Evolutionary conservation across 2,888 invertebrate species (phyloP), one percentile per base, ranked within the genome.

Genomic region (Quadroppia sp.): DNA sequence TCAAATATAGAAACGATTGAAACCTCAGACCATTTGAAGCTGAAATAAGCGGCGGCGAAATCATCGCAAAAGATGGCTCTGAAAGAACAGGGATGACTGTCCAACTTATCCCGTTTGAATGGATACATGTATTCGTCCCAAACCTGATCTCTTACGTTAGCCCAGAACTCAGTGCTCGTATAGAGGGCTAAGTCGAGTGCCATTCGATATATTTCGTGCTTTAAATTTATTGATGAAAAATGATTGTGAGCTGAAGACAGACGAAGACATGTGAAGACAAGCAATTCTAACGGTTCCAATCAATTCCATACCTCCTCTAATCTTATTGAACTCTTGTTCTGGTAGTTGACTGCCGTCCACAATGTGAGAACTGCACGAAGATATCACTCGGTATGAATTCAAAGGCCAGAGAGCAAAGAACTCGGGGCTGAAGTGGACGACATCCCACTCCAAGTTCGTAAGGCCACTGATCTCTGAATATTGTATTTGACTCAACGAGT

Each of bases 371-470:
- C 90, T 90, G 71, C 95, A 86, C 64, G 81, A 82, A 69, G 85
- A 82, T 42, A 88, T 81, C 1, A 85, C 82, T 0, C 85, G 9
- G 50, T 74, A 74, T 2, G 61, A 71, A 36, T 71, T 74, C 23
- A 74, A 48, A 48, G 71, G 71, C 88, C 92, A 93, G 80, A 90
- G 89, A 0, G 87, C 85, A 87, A 97, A 87, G 73, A 97, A 90
- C 79, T 91, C 86, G 0, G 91, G 89, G 76, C 90, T 89, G 0
- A 94, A 87, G 80, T 90, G 89, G 0, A 91, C 89, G 0, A 92
- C 91, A 82, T 98, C 98, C 93, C 94, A 94, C 84, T 97, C 97
- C 0, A 96, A 87, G 81, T 91, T 92, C 0, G 89, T 89, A 28
- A 90, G 83, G 0, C 95, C 95, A 2, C 93, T 88, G 0, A 94